Base-by-base conservation (phyloP, 2,797 vertebrate genomes). In the Antrozous pallidus region DNA sequence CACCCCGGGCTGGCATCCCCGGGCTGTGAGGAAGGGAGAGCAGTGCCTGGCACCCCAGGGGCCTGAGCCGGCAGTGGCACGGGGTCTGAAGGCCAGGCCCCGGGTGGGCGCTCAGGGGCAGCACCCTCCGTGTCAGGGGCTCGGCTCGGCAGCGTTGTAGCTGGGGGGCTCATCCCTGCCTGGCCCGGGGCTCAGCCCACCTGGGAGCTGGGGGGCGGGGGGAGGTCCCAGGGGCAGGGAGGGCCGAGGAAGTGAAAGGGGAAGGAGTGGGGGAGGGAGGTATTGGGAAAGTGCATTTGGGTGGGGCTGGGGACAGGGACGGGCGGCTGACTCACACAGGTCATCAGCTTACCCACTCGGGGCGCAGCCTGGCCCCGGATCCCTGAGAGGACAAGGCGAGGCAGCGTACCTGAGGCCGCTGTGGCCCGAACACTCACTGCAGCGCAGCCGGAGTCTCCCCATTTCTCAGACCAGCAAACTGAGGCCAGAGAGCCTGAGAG, bases 401-500 rank as follows among this genome's bases (percentile, higher is more conserved):
- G 16, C 22, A 18, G 20, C 36, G n/a, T 6, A 16, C 45, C 63
- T 16, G n/a, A 47, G 49, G 33, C 75, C 3, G 7, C 69, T 26
- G 42, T 16, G 47, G 22, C 47, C 28, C 9, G 63, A 63, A 22
- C 51, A 17, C 8, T 42, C 67, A 2, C n/a, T n/a, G 45, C 51
- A 1, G 56, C 61, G 28, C 31, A 87, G 63, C 6, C 0, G 77
- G 94, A 88, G 88, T 94, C 86, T 90, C 85, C 92, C 95, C 6
- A 26, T 77, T 95, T 93, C 87, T 89, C 78, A 80, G 83, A 80
- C 16, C 17, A 77, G 31, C 67, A 71, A 28, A 67, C 26, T 2
- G 11, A 71, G 69, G 24, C 51, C 45, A 13, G 11, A 0, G 40
- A 88, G n/a, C 5, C 36, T 2, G 5, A 1, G 6, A 20, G 51